Percentiles rank a stretch among this genome's conserved stretches.
phyloP scores from a whole-genome alignment of 1,140 invertebrate species.

The Aphelenchoides avenae region DNA sequence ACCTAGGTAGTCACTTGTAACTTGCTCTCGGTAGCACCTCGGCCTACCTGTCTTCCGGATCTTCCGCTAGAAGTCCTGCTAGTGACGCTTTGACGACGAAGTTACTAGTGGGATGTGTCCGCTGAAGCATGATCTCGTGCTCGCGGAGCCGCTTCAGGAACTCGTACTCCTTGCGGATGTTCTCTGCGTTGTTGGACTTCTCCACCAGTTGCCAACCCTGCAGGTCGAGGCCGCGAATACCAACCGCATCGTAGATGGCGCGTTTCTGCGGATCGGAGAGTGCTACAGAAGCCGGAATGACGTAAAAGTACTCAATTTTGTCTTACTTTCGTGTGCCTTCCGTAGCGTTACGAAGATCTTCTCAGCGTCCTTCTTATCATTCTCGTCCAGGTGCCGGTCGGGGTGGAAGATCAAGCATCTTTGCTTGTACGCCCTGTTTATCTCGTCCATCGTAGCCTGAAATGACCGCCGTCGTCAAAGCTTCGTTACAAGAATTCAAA shows the following conservation, averaged over 20 bases:
- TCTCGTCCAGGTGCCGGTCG: constrained; percentile 51
- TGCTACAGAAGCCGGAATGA: constrained; percentile 32
- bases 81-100: constrained; percentile 45
- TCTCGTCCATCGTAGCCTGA: constrained; percentile 53
- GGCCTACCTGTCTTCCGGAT: constrained; percentile 12
- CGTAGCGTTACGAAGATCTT: constrained; percentile 50
- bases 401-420: constrained; percentile 56
- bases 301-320: constrained; percentile 5
- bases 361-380: constrained; percentile 49
- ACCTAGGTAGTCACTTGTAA: constrained; percentile 14
- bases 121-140: constrained; percentile 54
- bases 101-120: constrained; percentile 42
- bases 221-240: constrained; percentile 45
- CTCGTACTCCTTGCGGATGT: constrained; percentile 51
- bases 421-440: constrained; percentile 51
- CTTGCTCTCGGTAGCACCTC: background rate
- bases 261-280: constrained; percentile 49
- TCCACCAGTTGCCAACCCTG: constrained; percentile 49
- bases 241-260: constrained; percentile 55
- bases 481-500: background rate
- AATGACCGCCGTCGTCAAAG: no score
- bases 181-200: constrained; percentile 39
- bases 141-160: constrained; percentile 53
- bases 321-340: constrained; percentile 51
- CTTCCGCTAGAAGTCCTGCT: constrained; percentile 44